A percentile compares a stretch with the other conserved stretches of the same genome.
These are phyloP conservation scores for Intellagama lesueurii DNA, from an alignment of 2,797 vertebrate genomes.

Conservation along the genomic window DNA sequence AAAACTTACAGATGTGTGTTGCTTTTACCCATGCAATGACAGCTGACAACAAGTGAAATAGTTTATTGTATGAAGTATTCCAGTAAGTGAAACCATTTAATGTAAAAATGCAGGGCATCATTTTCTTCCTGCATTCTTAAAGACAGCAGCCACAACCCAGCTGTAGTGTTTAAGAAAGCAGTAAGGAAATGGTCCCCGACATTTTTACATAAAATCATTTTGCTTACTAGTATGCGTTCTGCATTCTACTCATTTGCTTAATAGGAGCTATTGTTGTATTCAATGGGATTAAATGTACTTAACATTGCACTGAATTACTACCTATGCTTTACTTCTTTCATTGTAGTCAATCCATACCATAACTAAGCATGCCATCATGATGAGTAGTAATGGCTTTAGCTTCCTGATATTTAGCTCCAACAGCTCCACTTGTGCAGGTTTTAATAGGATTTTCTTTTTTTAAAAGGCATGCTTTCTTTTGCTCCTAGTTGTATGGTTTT, in stretches of 20 bases:
- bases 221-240: slow-evolving; percentile 17
- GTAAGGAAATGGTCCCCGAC: not conserved
- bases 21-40: slow-evolving; percentile 60
- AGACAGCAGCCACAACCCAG: slow-evolving; percentile 25
- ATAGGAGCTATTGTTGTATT: slow-evolving; percentile 60
- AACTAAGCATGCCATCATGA: not conserved
- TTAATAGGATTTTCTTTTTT: not conserved
- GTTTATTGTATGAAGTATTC: slow-evolving; percentile 46
- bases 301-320: not conserved
- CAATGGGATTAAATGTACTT: not conserved
- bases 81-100: slow-evolving; percentile 27
- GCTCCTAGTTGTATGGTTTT: not conserved
- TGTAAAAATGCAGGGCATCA: slow-evolving; percentile 35
- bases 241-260: slow-evolving; percentile 58
- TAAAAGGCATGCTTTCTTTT: not conserved
- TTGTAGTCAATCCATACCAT: not conserved
- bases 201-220: slow-evolving; percentile 48
- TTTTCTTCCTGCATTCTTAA: not conserved
- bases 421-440: not conserved
- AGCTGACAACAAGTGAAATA: slow-evolving; percentile 65
- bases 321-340: not conserved
- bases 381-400: not conserved
- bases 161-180: slow-evolving; percentile 2
- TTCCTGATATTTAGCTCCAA: not conserved
- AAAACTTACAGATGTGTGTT: slow-evolving; percentile 67